These are phyloP conservation scores for Mizuhopecten yessoensis DNA, from an alignment of 1,140 invertebrate species.

Conservation along the genomic window DNA sequence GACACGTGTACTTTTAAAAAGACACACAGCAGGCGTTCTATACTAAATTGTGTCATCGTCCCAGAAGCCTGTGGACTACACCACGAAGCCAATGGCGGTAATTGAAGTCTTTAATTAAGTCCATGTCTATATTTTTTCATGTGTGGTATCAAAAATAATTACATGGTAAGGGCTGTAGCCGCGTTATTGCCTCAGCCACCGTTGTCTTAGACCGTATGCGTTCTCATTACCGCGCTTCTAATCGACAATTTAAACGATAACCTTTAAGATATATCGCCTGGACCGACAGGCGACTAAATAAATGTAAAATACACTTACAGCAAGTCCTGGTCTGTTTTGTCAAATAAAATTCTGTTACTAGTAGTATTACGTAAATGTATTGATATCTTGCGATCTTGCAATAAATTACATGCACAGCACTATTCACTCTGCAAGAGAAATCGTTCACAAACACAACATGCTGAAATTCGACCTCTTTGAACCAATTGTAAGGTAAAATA, in stretches of 20 bases:
- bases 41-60: too few relatives aligned
- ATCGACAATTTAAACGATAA: not conserved
- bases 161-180: not conserved
- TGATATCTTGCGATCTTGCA: too few relatives aligned
- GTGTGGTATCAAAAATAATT: constrained; percentile 2
- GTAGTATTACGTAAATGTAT: too few relatives aligned
- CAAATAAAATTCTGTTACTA: too few relatives aligned
- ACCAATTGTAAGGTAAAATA: too few relatives aligned
- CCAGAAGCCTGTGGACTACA: not conserved
- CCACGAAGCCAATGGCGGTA: not conserved
- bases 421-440: too few relatives aligned
- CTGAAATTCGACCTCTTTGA: too few relatives aligned
- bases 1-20: too few relatives aligned
- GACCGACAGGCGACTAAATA: too few relatives aligned
- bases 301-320: not conserved
- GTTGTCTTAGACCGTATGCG: not conserved
- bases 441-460: too few relatives aligned
- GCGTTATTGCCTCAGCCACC: not conserved
- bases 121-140: not conserved
- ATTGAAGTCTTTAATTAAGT: constrained; percentile 5
- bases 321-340: not conserved
- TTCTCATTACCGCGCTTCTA: not conserved
- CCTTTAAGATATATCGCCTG: not conserved
- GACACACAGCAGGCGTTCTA: too few relatives aligned
- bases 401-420: too few relatives aligned